phyloP scores from a whole-genome alignment of 2,888 invertebrate species.

The Elegia similella region DNA sequence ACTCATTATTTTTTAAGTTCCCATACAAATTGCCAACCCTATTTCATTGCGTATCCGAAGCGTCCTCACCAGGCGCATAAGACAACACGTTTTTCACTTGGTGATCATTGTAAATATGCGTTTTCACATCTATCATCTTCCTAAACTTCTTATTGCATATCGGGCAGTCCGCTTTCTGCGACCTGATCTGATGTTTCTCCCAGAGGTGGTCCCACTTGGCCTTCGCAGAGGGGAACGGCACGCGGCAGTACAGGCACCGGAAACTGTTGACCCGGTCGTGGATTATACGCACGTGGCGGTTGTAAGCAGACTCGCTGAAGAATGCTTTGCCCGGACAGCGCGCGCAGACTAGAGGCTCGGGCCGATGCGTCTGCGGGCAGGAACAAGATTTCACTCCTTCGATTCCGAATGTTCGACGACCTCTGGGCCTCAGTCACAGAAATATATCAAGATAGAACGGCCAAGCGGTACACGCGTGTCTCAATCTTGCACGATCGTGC shows the following conservation, averaged over 20 bases:
- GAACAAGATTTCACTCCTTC: neutral
- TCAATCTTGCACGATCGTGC: no score
- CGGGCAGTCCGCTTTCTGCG: conserved; percentile 44
- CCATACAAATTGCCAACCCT: no score
- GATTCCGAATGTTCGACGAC: no score
- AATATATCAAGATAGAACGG: no score
- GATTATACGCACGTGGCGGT: conserved; percentile 29
- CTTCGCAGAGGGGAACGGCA: conserved; percentile 26
- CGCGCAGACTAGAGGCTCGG: conserved; percentile 32
- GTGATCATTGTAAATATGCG: conserved; percentile 27
- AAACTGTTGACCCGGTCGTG: conserved; percentile 20
- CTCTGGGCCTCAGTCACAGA: no score
- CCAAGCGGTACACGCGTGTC: no score
- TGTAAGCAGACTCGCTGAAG: conserved; percentile 26
- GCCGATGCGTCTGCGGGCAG: conserved; percentile 36
- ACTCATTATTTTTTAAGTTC: no score
- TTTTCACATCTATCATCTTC: conserved; percentile 39
- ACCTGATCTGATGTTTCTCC: conserved; percentile 40
- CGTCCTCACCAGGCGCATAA: no score
- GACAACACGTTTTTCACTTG: no score
- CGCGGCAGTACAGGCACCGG: conserved; percentile 36
- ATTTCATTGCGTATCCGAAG: no score
- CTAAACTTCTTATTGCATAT: conserved; percentile 42
- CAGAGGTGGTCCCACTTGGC: conserved; percentile 55
- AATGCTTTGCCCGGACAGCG: conserved; percentile 36